Evolutionary conservation across 1,140 invertebrate genomes (phyloP).

Genomic region (Caerostris darwini): DNA sequence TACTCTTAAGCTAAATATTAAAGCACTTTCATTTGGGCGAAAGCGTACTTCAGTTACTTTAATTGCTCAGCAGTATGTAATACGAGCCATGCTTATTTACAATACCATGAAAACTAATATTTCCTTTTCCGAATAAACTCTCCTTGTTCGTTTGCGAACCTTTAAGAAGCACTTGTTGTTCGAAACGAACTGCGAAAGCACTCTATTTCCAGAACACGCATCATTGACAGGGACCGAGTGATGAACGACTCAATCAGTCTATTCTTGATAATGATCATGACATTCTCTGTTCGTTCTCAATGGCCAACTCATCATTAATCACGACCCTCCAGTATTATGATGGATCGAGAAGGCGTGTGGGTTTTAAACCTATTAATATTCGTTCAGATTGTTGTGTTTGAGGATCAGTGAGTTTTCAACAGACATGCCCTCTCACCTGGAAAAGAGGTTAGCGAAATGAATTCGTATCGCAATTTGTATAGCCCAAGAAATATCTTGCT

Average conservation of each 20-base stretch:
- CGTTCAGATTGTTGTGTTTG: conserved; percentile 43
- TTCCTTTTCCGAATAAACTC: background rate
- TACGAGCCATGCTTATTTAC: background rate
- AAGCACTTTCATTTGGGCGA: background rate
- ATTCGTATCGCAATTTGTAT: too few species aligned
- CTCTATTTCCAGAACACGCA: conserved; percentile 10
- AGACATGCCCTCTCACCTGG: background rate
- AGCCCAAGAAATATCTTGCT: too few species aligned
- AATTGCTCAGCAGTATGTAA: background rate
- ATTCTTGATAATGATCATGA: conserved; percentile 38
- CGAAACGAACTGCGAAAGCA: background rate
- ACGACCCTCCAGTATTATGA: background rate
- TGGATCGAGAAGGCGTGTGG: conserved; percentile 6
- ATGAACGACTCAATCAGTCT: conserved; percentile 21
- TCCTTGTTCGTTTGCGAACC: background rate
- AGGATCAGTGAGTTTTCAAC: conserved; percentile 16
- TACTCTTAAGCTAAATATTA: background rate
- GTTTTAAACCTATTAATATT: conserved; percentile 45
- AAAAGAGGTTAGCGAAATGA: background rate
- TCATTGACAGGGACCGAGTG: conserved; percentile 28
- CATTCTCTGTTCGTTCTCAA: conserved; percentile 39
- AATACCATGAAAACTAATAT: background rate
- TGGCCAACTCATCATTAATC: conserved; percentile 20
- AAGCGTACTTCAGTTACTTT: background rate
- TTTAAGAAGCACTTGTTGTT: conserved; percentile 13